phyloP scores from a whole-genome alignment of 2,113 vertebrate genomes.

The Mastomys natalensis region DNA sequence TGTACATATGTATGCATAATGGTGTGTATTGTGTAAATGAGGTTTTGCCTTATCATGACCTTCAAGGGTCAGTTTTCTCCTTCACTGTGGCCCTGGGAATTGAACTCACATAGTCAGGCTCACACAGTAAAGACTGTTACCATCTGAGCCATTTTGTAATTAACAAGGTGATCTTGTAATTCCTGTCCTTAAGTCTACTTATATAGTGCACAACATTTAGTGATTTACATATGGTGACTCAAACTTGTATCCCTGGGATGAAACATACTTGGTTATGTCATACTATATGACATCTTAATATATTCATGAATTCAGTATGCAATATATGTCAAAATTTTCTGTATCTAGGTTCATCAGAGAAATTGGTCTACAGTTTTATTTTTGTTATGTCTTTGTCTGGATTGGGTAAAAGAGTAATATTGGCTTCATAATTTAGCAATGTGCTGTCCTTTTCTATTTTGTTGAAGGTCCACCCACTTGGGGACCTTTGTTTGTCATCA shows the following conservation, averaged over 20 bases:
- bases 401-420: not conserved
- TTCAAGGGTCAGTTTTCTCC: not conserved
- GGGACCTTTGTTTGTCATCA: not conserved
- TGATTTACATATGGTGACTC: not conserved
- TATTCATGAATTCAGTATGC: not conserved
- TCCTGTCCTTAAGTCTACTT: not conserved
- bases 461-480: not conserved
- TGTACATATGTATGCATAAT: not conserved
- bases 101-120: too few relatives aligned
- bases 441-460: not conserved
- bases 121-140: not conserved
- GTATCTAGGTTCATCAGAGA: not conserved
- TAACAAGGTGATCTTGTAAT: not conserved
- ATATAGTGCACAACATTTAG: not conserved
- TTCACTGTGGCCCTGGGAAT: not conserved
- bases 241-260: not conserved
- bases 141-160: too few relatives aligned
- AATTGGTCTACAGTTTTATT: not conserved
- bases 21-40: not conserved
- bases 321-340: not conserved
- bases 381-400: not conserved
- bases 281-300: not conserved
- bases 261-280: not conserved
- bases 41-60: not conserved
- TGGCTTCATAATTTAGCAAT: not conserved